Evolutionary conservation across 2,888 invertebrate genomes (phyloP), one percentile per base, ranked within the genome.

Genomic region (Melanophora roralis): DNA sequence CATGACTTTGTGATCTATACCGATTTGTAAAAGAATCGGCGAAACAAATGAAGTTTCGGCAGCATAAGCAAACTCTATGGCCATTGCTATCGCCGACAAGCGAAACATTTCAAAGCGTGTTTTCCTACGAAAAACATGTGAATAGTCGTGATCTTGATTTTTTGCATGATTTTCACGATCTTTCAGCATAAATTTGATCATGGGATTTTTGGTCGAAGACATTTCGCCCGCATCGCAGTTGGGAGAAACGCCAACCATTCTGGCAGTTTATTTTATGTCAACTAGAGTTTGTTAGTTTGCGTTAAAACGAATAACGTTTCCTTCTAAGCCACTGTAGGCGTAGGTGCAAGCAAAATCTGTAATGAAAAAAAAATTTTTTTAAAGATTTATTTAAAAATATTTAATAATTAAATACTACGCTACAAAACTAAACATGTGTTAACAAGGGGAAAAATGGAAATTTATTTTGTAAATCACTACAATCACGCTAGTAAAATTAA

Each of bases 1-100:
- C 92, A 93, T 93, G 81, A 91, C 90, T 21, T 91, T 88, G 81
- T 93, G 92, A 51, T 91, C 91, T n/a, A 93, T 90, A 5, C 93
- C 92, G 53, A 93, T 91, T 84, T 92, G 91, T 1, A 93, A 89
- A 5, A 93, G 88, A 51, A 92, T 93, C 7, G 93, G 93, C 11
- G 92, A 92, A 0, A 93, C 93, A 84, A 93, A 93, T 0, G 93
- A 93, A 1, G 93, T 93, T 87, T 93, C 93, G 0, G 93, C 93
- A 0, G 93, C 92, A 84, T 93, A 93, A 51, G 93, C 93, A 82
- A 93, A 92, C 85, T 93, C 93, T 32, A 93, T 93, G 14, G 93
- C 93, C 85, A 90, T 88, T 9, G 90, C 88, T 19, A 90, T 88
- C 23, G 88, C 86, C 6, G 89, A 87, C 19, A 90, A 78, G 0